phyloP scores from a whole-genome alignment of 1,140 invertebrate species.

The Drosophila persimilis region DNA sequence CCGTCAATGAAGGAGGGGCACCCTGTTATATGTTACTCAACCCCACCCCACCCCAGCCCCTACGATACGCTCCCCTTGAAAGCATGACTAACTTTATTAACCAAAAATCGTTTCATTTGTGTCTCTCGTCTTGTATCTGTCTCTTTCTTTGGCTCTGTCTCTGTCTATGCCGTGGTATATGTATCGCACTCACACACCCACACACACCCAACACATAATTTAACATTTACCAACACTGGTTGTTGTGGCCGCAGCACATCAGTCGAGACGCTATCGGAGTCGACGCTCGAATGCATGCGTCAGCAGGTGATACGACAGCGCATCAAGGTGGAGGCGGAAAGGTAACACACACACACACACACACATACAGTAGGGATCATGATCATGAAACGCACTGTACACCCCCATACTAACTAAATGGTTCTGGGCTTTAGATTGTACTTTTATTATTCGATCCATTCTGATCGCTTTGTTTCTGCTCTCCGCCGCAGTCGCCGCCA shows the following conservation, averaged over 20 bases:
- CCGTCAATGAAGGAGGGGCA: not conserved
- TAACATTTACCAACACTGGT: constrained; percentile 82
- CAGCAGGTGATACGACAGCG: constrained; percentile 88
- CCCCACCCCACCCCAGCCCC: too few relatives aligned
- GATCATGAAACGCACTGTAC: not conserved
- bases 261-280: constrained; percentile 85
- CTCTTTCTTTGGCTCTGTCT: constrained; percentile 40
- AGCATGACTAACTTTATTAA: constrained; percentile 9
- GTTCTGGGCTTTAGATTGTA: too few relatives aligned
- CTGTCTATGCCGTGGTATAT: constrained; percentile 52
- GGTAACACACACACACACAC: constrained; percentile 84
- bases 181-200: constrained; percentile 29
- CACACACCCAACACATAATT: constrained; percentile 27
- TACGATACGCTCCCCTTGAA: too few relatives aligned
- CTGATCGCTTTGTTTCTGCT: constrained; percentile 31
- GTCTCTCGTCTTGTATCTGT: constrained; percentile 23
- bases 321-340: constrained; percentile 89
- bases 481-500: constrained; percentile 85
- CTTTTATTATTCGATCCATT: not conserved
- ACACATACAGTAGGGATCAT: not conserved
- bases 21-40: too few relatives aligned
- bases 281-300: constrained; percentile 89
- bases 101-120: constrained; percentile 3
- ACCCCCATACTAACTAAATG: not conserved
- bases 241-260: constrained; percentile 1